phyloP scores from a whole-genome alignment of 2,113 vertebrate species.

The Rhegmatorhina hoffmannsi region DNA sequence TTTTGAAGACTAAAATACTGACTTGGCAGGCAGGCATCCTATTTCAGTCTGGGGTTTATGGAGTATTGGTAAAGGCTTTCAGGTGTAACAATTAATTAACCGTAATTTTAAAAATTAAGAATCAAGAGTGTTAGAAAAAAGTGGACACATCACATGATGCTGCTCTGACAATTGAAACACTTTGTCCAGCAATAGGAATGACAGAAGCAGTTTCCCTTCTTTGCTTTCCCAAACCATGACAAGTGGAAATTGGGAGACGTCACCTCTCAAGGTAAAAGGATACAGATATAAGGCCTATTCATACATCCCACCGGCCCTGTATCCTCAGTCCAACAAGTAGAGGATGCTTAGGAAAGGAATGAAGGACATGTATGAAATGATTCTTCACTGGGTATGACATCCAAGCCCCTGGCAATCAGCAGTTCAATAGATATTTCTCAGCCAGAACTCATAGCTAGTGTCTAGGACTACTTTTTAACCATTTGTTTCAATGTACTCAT shows the following conservation, averaged over 20 bases:
- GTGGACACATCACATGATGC: background rate
- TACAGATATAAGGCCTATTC: background rate
- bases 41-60: background rate
- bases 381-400: background rate
- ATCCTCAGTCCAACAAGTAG: background rate
- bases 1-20: background rate
- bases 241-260: background rate
- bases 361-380: background rate
- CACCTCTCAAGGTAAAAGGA: background rate
- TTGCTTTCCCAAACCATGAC: fast-evolving
- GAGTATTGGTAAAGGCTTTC: background rate
- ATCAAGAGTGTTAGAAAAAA: background rate
- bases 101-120: background rate
- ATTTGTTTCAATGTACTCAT: background rate
- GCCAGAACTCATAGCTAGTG: background rate
- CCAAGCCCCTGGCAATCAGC: background rate
- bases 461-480: background rate
- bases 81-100: background rate
- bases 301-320: background rate
- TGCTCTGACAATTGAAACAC: background rate
- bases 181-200: background rate
- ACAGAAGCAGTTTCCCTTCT: background rate
- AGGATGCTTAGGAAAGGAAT: background rate
- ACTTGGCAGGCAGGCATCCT: background rate
- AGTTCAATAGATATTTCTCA: background rate